A percentile compares a stretch with the other conserved stretches of the same genome.
Conservation (phyloP, 2,888 invertebrate species). For the Craniophora ligustri region DNA sequence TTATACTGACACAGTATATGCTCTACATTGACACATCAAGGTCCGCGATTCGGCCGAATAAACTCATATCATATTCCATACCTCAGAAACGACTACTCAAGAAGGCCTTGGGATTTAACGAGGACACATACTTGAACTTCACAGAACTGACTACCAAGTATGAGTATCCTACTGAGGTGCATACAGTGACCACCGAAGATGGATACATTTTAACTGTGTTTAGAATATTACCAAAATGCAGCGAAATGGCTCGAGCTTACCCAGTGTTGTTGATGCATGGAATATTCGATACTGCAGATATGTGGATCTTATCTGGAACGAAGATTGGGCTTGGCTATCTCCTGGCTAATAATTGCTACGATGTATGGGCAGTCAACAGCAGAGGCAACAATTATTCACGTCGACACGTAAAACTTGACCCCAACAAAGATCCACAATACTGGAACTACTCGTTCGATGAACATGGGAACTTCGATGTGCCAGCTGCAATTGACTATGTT, state of each 20-base stretch:
- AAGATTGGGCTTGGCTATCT: conserved; percentile 67
- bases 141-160: conserved; percentile 72
- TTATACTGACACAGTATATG: conserved; percentile 50
- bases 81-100: conserved; percentile 71
- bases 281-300: conserved; percentile 68
- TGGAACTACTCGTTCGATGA: conserved; percentile 91
- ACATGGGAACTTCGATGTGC: conserved; percentile 91
- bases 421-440: conserved; percentile 73
- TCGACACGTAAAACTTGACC: conserved; percentile 82
- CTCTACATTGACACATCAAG: conserved; percentile 48
- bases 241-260: conserved; percentile 49
- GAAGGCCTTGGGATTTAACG: conserved; percentile 69
- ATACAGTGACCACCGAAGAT: conserved; percentile 70
- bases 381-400: conserved; percentile 90
- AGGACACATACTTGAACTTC: conserved; percentile 78
- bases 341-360: conserved; percentile 87
- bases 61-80: conserved; percentile 65
- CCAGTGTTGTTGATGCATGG: conserved; percentile 76
- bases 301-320: conserved; percentile 70
- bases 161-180: conserved; percentile 66
- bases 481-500: conserved; percentile 87
- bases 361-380: conserved; percentile 79
- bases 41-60: conserved; percentile 41
- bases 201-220: conserved; percentile 74
- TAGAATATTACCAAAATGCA: conserved; percentile 68